Conservation (phyloP, 2,113 vertebrate genomes). For the Ariopsis seemanni region DNA sequence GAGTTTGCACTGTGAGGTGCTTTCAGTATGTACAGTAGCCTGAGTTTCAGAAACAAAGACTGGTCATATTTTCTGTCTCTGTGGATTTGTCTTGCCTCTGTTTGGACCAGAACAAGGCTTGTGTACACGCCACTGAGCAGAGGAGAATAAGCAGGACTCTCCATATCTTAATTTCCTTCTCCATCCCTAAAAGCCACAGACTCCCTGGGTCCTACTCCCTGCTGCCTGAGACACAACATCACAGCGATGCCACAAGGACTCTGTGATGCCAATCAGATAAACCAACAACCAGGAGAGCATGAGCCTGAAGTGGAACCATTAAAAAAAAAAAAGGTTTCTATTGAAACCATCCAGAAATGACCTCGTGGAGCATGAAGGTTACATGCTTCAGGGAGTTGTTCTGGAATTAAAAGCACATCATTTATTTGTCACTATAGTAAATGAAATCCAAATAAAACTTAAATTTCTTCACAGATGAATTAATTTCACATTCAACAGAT, state of each 20-base stretch:
- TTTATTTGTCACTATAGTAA: too few species aligned
- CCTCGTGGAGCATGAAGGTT: background rate
- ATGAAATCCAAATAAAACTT: too few species aligned
- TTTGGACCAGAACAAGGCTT: background rate
- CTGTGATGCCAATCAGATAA: slow-evolving; percentile 26
- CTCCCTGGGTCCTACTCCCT: background rate
- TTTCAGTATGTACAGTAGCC: background rate
- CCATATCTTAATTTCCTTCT: slow-evolving; percentile 29
- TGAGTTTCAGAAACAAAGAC: background rate
- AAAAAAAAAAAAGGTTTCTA: background rate
- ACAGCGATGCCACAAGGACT: background rate
- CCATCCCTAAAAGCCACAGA: background rate
- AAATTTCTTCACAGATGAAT: too few species aligned
- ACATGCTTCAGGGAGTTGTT: background rate
- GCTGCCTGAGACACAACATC: background rate
- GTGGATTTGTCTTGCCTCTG: background rate
- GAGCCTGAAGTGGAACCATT: background rate
- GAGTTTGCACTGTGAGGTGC: background rate
- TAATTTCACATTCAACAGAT: too few species aligned
- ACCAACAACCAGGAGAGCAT: background rate
- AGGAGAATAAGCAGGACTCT: slow-evolving; percentile 20
- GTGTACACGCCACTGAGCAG: background rate
- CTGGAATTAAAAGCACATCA: background rate
- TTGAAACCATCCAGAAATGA: background rate
- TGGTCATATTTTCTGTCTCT: background rate